Percentiles rank a stretch among this genome's conserved stretches.
Conservation (phyloP, 2,888 invertebrate species). For the Chalcosyrphus nemorum region DNA sequence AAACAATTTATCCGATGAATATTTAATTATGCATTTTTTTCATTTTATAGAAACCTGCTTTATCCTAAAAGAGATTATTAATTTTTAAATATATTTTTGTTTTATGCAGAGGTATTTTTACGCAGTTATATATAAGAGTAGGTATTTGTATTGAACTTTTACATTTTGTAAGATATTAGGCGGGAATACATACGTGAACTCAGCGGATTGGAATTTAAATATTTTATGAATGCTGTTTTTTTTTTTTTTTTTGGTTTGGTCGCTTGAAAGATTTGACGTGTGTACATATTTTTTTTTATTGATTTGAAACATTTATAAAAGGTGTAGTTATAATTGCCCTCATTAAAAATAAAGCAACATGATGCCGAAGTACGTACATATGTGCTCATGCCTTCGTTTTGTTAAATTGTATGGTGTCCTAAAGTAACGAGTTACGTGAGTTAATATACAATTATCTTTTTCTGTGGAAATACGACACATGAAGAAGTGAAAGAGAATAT, state of each 20-base stretch:
- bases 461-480: no score
- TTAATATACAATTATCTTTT: no score
- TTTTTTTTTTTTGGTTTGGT: not conserved
- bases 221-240: not conserved
- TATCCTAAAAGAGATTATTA: not conserved
- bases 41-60: not conserved
- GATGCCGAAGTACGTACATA: no score
- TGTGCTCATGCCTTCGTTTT: no score
- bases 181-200: not conserved
- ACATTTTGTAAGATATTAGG: not conserved
- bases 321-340: not conserved
- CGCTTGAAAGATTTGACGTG: not conserved
- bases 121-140: not conserved
- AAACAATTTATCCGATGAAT: not conserved
- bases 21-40: not conserved
- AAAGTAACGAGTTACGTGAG: no score
- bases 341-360: not conserved
- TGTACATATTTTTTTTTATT: not conserved
- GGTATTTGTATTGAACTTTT: not conserved
- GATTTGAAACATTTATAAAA: not conserved
- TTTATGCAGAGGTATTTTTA: not conserved
- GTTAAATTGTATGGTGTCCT: no score
- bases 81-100: not conserved
- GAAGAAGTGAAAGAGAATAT: no score
- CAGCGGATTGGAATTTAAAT: not conserved